phyloP scores from a whole-genome alignment of 2,113 vertebrate species.

The Ovibos moschatus region DNA sequence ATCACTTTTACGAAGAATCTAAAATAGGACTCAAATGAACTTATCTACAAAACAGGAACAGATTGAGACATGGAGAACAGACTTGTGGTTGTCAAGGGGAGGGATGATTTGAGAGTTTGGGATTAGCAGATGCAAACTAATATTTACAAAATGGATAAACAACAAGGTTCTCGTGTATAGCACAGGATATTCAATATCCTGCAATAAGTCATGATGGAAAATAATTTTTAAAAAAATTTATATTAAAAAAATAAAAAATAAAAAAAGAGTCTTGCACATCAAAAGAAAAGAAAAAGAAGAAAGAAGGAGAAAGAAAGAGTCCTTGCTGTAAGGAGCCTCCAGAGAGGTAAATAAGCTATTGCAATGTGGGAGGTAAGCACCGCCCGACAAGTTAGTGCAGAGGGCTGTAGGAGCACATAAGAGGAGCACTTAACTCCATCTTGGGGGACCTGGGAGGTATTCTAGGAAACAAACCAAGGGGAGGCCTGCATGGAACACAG shows the following conservation, averaged over 20 bases:
- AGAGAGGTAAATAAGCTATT: background rate
- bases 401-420: background rate
- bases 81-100: background rate
- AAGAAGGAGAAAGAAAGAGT: background rate
- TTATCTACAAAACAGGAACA: background rate
- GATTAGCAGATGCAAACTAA: background rate
- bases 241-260: too few species aligned
- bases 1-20: background rate
- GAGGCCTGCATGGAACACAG: background rate
- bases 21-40: background rate
- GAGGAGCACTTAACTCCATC: too few species aligned
- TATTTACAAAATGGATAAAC: background rate
- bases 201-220: background rate
- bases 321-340: background rate
- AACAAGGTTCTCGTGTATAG: background rate
- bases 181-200: background rate
- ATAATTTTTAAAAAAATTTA: background rate
- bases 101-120: background rate
- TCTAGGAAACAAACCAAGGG: background rate
- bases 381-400: too few species aligned
- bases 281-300: background rate
- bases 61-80: background rate
- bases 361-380: background rate
- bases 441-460: background rate
- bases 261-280: background rate